A percentile compares a stretch with the other conserved stretches of the same genome.
Evolutionary conservation across 2,888 invertebrate genomes (phyloP).

Genomic region (Mimumesa dahlbomi): DNA sequence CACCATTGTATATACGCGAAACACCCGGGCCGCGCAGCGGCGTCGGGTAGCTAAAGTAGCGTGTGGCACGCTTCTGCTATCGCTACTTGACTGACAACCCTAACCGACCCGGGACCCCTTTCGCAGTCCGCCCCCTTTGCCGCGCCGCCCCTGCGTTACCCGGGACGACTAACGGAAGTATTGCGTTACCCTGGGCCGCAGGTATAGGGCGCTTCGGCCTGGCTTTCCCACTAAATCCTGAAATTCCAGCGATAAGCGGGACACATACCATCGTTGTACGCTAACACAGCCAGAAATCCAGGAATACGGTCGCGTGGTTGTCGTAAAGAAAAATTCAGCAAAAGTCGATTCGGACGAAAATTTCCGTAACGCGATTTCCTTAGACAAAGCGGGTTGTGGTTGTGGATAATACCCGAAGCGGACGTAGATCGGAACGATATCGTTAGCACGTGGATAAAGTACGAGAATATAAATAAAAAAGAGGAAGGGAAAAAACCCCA

Average conservation of each 20-base stretch:
- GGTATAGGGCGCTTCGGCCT: constrained; percentile 5
- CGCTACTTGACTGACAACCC: constrained; percentile 69
- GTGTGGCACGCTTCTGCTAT: constrained; percentile 71
- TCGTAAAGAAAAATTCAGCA: too few relatives aligned
- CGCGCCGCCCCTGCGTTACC: constrained; percentile 13
- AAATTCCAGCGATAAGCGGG: constrained; percentile 55
- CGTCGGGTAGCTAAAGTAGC: constrained; percentile 66
- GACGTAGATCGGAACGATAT: too few relatives aligned
- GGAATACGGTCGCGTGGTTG: too few relatives aligned
- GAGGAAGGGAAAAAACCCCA: too few relatives aligned
- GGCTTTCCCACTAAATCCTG: constrained; percentile 45
- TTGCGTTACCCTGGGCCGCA: constrained; percentile 38
- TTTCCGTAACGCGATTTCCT: too few relatives aligned
- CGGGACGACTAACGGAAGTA: constrained; percentile 50
- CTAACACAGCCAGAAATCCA: too few relatives aligned
- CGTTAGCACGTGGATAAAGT: too few relatives aligned
- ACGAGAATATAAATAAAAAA: too few relatives aligned
- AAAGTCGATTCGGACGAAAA: too few relatives aligned
- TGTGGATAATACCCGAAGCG: too few relatives aligned
- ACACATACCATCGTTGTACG: too few relatives aligned
- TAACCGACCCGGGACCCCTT: constrained; percentile 56
- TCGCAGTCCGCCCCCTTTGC: constrained; percentile 15
- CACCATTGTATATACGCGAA: constrained; percentile 50
- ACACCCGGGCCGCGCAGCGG: constrained; percentile 7
- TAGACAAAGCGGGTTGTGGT: too few relatives aligned